Conservation (phyloP, 2,113 vertebrate species). For the Gadus chalcogrammus region DNA sequence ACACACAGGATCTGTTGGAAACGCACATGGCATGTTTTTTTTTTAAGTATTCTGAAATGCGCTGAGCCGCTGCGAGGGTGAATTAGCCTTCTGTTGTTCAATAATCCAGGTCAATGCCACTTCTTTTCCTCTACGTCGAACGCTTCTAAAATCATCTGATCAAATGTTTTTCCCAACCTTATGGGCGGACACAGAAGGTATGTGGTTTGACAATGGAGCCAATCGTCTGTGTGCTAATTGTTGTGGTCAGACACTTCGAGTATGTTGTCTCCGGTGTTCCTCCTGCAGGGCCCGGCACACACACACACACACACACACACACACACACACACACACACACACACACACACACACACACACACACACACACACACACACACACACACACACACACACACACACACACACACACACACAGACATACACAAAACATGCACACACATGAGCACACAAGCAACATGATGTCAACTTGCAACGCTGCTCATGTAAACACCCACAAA, state of each 20-base stretch:
- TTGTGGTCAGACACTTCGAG: neutral
- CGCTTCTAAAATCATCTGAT: too few species aligned
- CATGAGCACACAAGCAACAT: slow-evolving; percentile 26
- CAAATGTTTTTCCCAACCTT: too few species aligned
- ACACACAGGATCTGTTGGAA: too few species aligned
- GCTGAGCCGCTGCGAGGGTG: too few species aligned
- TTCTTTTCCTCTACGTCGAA: too few species aligned
- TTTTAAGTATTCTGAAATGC: too few species aligned
- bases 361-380: slow-evolving; percentile 7
- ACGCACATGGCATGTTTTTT: too few species aligned
- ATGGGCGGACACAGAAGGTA: neutral
- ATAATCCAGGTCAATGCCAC: too few species aligned
- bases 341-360: slow-evolving; percentile 6
- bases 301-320: slow-evolving; percentile 7
- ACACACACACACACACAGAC: neutral
- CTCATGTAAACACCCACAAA: too few species aligned
- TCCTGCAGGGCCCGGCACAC: slow-evolving; percentile 13
- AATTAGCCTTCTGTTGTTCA: too few species aligned
- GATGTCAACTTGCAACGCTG: neutral
- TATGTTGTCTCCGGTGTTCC: neutral
- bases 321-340: slow-evolving; percentile 3
- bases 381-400: neutral
- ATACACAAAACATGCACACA: neutral
- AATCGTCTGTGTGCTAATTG: neutral
- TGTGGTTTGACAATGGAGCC: neutral